These are phyloP conservation scores for Tauraco erythrolophus DNA, from an alignment of 2,113 vertebrate species.

Conservation along the genomic window DNA sequence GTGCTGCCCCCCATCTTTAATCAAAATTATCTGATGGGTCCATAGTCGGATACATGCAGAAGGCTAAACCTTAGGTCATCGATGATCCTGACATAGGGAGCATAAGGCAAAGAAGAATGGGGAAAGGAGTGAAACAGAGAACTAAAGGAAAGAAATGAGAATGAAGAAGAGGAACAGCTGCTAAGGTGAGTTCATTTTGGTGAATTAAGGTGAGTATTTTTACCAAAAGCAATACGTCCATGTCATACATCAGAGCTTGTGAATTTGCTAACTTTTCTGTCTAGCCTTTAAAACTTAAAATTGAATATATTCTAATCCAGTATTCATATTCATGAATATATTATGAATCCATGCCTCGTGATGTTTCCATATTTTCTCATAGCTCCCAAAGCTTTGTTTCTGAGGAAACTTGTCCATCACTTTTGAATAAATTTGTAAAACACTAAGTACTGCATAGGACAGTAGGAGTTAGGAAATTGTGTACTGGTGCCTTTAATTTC, in stretches of 20 bases:
- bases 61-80: background rate
- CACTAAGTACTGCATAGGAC: background rate
- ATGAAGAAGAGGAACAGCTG: background rate
- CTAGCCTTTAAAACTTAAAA: background rate
- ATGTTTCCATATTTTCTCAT: background rate
- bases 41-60: rapidly evolving
- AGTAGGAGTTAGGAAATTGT: background rate
- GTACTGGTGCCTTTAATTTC: background rate
- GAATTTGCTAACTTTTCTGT: background rate
- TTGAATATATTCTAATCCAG: background rate
- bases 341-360: no score
- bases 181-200: background rate
- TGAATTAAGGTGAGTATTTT: background rate
- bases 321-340: no score
- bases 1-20: background rate
- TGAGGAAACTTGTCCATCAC: background rate
- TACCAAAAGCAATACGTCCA: background rate
- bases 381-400: background rate
- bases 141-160: background rate
- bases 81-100: background rate
- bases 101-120: background rate
- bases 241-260: background rate
- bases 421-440: background rate
- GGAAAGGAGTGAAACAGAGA: background rate
- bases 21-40: background rate